Evolutionary conservation across 2,113 vertebrate species (phyloP), one percentile per base, ranked within the genome.

Genomic region (Corythoichthys haematopterus): DNA sequence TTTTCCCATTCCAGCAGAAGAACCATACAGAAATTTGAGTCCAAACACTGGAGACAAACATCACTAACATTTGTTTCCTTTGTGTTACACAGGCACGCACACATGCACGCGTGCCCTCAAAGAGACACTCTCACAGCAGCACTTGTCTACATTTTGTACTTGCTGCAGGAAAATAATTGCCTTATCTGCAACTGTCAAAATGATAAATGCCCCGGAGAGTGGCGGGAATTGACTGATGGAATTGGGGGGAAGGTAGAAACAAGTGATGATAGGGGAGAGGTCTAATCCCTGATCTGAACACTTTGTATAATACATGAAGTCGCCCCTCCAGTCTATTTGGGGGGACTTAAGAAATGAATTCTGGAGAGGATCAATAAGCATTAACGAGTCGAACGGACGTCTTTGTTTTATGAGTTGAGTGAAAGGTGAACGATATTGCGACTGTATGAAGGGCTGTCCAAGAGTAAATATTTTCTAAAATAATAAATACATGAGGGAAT

Each of bases 141-240:
- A 86, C 87, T 88, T 88, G 88, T 89, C 89, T 90, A 90, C 87
- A 88, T 88, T 90, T 88, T 90, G 88, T 91, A 88, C 87, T 88
- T 84, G 88, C 89, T 87, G 70, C 79, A 73, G 84, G 87, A 90
- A 91, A 90, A 91, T 91, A 91, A 91, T 90, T 90, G 87, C 89
- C 86, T 88, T 90, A 91, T 91, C 89, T 91, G 87, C 89, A 89
- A 89, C 89, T 90, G 90, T 91, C 90, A 91, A 85, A 88, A 90
- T 91, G 90, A 90, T 90, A 88, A 90, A 91, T 91, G 90, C 87
- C 84, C 84, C 14, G 15, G 85, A 90, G 88, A 88, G 81, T 81
- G 74, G 80, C 51, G 47, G 86, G 86, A 90, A 91, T 87, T 88
- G 90, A 90, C 87, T 87, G 88, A 90, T 90, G 89, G 86, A 90